Conservation (phyloP, 2,113 vertebrate species). For the Pionites leucogaster region DNA sequence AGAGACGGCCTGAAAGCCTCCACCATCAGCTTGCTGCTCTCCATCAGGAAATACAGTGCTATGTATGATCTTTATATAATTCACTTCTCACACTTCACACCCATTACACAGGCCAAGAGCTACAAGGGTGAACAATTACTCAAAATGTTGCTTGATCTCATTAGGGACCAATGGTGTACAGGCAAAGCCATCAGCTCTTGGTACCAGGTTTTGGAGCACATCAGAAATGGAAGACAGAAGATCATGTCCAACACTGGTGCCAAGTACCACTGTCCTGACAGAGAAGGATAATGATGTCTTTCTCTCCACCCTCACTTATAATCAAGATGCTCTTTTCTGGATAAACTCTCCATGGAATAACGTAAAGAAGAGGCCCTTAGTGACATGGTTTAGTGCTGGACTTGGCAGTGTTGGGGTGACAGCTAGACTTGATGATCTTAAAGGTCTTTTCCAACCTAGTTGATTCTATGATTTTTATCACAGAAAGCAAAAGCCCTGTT, state of each 20-base stretch:
- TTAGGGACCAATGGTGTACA: neutral
- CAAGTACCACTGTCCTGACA: neutral
- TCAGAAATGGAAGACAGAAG: neutral
- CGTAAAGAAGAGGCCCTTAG: neutral
- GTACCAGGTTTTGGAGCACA: neutral
- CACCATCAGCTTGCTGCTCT: accelerated
- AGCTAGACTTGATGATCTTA: neutral
- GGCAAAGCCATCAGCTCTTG: neutral
- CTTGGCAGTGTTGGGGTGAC: neutral
- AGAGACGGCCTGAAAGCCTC: neutral
- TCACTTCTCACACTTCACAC: neutral
- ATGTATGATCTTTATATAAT: neutral
- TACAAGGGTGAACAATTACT: slow-evolving; percentile 35
- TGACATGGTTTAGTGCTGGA: neutral
- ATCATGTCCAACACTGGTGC: accelerated
- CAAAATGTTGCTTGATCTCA: neutral
- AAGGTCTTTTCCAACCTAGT: neutral
- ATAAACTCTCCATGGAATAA: neutral
- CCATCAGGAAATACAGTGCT: neutral
- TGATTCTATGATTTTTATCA: neutral
- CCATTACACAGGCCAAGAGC: slow-evolving; percentile 14
- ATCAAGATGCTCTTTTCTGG: neutral
- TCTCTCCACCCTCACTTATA: neutral
- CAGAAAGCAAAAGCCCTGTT: neutral
- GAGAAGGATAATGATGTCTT: neutral